Evolutionary conservation across 1,140 invertebrate species (phyloP).

Genomic region (Micrasema minimum): DNA sequence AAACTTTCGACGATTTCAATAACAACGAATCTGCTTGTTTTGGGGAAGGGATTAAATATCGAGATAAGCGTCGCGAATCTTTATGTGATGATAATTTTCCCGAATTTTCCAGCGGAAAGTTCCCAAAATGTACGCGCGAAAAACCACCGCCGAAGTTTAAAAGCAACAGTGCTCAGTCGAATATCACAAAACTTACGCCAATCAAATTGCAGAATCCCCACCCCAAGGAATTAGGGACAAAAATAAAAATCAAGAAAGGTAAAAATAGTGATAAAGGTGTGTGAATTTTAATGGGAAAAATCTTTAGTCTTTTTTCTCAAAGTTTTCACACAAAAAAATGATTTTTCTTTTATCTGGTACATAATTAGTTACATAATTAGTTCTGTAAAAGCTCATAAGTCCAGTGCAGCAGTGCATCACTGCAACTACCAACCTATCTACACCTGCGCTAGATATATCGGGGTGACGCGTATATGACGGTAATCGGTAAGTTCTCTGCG

Average conservation of each 20-base stretch:
- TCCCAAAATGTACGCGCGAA: constrained; percentile 21
- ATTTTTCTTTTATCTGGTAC: no score
- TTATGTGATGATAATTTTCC: no score
- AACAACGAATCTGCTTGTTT: constrained; percentile 15
- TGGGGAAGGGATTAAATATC: no score
- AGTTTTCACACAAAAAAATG: no score
- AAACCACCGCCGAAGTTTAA: constrained; percentile 23
- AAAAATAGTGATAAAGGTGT: neutral
- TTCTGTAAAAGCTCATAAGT: no score
- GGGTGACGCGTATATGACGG: no score
- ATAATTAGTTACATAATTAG: no score
- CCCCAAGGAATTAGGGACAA: constrained; percentile 41
- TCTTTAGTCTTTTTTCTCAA: no score
- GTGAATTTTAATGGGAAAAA: no score
- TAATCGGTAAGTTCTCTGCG: no score
- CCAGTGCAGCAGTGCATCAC: neutral
- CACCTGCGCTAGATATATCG: no score
- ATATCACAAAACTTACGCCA: constrained; percentile 28
- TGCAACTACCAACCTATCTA: neutral
- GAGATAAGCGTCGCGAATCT: no score
- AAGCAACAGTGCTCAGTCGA: constrained; percentile 16
- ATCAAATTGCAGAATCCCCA: constrained; percentile 21
- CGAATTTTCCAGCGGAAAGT: constrained; percentile 10
- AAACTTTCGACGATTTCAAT: constrained; percentile 7
- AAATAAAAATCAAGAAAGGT: constrained; percentile 46